Evolutionary conservation across 2,888 invertebrate species (phyloP).

Genomic region (Lepidocyrtinus sp.): DNA sequence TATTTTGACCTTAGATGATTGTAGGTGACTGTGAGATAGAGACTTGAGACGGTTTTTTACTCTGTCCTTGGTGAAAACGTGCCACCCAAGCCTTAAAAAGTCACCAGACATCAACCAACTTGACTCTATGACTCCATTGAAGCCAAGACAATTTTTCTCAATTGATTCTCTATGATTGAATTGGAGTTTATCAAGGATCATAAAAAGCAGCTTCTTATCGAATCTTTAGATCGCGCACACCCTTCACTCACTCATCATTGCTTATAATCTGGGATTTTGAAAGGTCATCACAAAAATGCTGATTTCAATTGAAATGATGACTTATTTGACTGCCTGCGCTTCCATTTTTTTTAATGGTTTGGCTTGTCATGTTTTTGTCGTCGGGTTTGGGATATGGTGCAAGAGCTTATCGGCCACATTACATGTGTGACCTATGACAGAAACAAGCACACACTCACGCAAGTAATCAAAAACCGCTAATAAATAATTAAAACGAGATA

Average conservation of each 20-base stretch:
- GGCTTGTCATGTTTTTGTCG: not conserved
- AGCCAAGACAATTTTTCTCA: not conserved
- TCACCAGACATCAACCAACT: not conserved
- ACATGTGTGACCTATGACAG: constrained; percentile 43
- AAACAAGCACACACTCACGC: constrained; percentile 13
- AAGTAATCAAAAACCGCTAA: not conserved
- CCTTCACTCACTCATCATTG: no score
- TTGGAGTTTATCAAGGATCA: not conserved
- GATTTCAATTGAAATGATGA: not conserved
- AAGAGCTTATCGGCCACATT: constrained; percentile 49
- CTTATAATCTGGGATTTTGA: not conserved
- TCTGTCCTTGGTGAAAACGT: not conserved
- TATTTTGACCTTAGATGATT: no score
- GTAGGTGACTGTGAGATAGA: not conserved
- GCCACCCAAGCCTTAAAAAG: not conserved
- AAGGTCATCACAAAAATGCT: constrained; percentile 3
- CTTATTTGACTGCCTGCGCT: not conserved
- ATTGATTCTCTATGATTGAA: constrained; percentile 8
- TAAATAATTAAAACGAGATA: constrained; percentile 9
- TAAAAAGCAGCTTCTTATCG: not conserved
- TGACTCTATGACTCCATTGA: not conserved
- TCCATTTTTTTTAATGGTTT: not conserved
- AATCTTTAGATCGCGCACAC: constrained; percentile 5
- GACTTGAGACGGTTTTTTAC: constrained; percentile 7
- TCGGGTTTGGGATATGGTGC: constrained; percentile 43